Evolutionary conservation across 2,888 invertebrate genomes (phyloP).

Genomic region (Cephalotes varians): DNA sequence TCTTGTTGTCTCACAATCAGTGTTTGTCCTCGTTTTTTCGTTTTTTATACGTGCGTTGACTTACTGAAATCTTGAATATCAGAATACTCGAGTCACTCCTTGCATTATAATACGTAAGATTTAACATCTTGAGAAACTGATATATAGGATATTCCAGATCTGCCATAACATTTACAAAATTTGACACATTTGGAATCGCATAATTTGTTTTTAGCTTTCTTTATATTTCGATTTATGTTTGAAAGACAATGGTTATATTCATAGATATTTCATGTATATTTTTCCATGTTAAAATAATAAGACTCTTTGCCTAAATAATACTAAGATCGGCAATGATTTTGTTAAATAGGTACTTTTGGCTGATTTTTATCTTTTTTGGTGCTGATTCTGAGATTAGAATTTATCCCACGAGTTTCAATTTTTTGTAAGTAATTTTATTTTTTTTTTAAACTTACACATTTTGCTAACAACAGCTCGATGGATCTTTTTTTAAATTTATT

Average conservation of each 20-base stretch:
- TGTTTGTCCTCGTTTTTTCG: background rate
- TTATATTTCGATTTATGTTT: background rate
- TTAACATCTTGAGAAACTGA: background rate
- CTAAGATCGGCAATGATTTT: no score
- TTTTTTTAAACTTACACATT: no score
- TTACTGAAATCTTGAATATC: constrained; percentile 17
- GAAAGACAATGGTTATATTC: background rate
- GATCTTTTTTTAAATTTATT: no score
- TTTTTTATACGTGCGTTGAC: constrained; percentile 28
- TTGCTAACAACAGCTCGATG: no score
- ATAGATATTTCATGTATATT: background rate
- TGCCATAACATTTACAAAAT: background rate
- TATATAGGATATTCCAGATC: background rate
- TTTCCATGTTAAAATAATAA: background rate
- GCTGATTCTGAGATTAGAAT: no score
- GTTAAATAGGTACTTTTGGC: no score
- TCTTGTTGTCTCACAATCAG: background rate
- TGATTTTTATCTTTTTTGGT: no score
- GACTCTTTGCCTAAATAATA: background rate
- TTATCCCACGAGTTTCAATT: no score
- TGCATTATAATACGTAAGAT: background rate
- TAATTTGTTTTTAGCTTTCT: background rate
- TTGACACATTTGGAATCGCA: background rate
- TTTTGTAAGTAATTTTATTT: no score
- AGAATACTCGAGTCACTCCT: background rate